These are phyloP conservation scores for Ceratitis capitata DNA, from an alignment of 1,140 invertebrate genomes.

Conservation along the genomic window DNA sequence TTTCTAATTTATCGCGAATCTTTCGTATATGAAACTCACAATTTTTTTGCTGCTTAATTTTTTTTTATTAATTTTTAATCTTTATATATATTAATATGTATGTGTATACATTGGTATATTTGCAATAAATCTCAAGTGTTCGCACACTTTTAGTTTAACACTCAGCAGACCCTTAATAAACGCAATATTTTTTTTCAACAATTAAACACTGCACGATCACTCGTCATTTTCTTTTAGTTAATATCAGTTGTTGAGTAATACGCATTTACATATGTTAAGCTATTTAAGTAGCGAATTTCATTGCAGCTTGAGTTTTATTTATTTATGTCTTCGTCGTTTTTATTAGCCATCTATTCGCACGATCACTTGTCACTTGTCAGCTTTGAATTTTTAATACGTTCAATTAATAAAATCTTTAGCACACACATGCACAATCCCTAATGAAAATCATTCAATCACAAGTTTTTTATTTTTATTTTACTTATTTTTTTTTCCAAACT, in stretches of 20 bases:
- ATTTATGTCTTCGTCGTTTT: not conserved
- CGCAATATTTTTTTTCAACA: not conserved
- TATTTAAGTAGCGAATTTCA: not conserved
- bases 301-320: not conserved
- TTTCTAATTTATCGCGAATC: not conserved
- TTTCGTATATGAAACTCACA: too few species aligned
- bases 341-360: not conserved
- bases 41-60: not conserved
- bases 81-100: too few species aligned
- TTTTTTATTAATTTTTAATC: not conserved
- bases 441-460: not conserved
- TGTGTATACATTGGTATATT: not conserved
- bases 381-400: not conserved
- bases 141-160: not conserved
- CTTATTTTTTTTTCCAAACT: not conserved
- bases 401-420: not conserved
- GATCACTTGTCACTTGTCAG: slow-evolving; percentile 25
- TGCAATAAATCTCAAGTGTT: not conserved
- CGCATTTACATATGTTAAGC: not conserved
- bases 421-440: not conserved
- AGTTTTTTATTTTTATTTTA: not conserved
- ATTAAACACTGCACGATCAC: not conserved
- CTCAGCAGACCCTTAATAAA: slow-evolving; percentile 3
- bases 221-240: not conserved
- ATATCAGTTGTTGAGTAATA: not conserved